A percentile compares a stretch with the other conserved stretches of the same genome.
phyloP scores from a whole-genome alignment of 2,113 vertebrate species.

The Anhinga rufa region DNA sequence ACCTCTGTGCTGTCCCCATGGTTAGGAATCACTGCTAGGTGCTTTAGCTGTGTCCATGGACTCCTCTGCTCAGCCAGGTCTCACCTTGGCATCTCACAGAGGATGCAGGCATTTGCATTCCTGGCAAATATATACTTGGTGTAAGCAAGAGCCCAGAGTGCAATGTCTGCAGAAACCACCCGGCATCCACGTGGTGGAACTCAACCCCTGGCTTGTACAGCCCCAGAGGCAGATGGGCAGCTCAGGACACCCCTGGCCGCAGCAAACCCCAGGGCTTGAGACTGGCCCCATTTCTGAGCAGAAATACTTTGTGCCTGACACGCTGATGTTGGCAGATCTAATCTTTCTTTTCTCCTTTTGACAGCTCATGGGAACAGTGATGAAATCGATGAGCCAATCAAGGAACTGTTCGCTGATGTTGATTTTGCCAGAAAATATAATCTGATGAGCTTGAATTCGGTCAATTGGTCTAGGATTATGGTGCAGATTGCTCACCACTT shows the following conservation, averaged over 20 bases:
- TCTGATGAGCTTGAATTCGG: constrained; percentile 90
- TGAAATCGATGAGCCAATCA: constrained; percentile 84
- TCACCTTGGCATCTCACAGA: not conserved
- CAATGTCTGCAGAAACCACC: not conserved
- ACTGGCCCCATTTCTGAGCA: not conserved
- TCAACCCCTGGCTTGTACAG: not conserved
- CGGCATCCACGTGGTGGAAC: rapidly evolving
- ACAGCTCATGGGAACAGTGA: constrained; percentile 88
- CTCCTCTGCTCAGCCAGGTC: not conserved
- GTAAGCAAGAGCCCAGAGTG: not conserved
- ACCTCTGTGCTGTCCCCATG: rapidly evolving
- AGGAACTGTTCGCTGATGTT: constrained; percentile 78
- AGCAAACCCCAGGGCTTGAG: not conserved
- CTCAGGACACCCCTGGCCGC: not conserved
- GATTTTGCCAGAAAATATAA: constrained; percentile 74
- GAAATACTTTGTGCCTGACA: not conserved
- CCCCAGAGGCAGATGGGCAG: not conserved
- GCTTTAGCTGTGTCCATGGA: not conserved
- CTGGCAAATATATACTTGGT: not conserved
- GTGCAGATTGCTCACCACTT: constrained; percentile 89
- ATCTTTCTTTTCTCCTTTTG: not conserved
- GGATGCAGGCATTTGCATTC: not conserved
- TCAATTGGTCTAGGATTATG: constrained; percentile 91
- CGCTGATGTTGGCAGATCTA: not conserved
- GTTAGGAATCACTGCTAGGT: not conserved